Evolutionary conservation across 2,113 vertebrate genomes (phyloP).

Genomic region (Menura novaehollandiae): DNA sequence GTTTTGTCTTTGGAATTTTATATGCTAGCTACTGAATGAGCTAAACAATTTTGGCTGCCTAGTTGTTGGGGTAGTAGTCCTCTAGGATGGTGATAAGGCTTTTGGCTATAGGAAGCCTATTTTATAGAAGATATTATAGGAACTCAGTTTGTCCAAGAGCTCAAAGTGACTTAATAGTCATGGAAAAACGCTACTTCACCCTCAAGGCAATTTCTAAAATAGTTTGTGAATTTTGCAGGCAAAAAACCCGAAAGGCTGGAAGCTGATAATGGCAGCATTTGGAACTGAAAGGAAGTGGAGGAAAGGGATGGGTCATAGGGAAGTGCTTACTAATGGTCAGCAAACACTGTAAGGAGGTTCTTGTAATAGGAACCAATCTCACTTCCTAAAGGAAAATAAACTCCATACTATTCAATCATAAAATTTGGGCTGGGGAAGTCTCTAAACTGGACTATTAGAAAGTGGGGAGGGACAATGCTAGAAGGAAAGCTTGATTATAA

Average conservation of each 20-base stretch:
- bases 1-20: background rate
- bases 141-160: background rate
- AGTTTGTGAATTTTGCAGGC: background rate
- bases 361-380: background rate
- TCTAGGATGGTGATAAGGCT: background rate
- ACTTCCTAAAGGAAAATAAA: slow-evolving; percentile 2
- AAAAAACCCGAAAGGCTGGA: background rate
- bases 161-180: background rate
- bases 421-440: background rate
- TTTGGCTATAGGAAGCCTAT: background rate
- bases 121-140: background rate
- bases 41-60: background rate
- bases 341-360: background rate
- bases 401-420: background rate
- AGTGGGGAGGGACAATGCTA: background rate
- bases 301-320: slow-evolving; percentile 29
- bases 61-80: background rate
- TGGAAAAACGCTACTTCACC: background rate
- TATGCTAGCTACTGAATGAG: background rate
- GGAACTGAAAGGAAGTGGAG: slow-evolving; percentile 1
- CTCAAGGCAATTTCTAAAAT: background rate
- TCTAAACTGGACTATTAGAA: background rate
- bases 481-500: background rate
- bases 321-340: slow-evolving; percentile 37
- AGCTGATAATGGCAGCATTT: background rate